Percentiles rank a stretch among this genome's conserved stretches.
Conservation (phyloP, 2,797 vertebrate genomes). For the Gymnocypris eckloni region DNA sequence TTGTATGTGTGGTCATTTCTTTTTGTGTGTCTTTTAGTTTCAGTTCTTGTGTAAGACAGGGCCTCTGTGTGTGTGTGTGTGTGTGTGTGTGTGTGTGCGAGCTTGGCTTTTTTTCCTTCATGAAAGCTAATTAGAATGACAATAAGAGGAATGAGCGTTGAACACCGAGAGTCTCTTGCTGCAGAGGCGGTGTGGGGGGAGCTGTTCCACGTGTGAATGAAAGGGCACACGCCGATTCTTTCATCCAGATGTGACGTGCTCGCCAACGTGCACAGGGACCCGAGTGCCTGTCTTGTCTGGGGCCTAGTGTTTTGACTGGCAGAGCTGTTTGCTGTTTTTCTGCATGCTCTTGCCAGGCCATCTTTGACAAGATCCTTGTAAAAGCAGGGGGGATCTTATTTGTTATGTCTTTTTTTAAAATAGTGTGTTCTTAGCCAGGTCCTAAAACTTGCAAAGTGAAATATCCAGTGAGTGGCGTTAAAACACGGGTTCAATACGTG, state of each 20-base stretch:
- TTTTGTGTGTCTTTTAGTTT: slow-evolving; percentile 13
- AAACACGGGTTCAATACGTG: neutral
- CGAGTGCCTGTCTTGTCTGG: slow-evolving; percentile 64
- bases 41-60: slow-evolving; percentile 13
- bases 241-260: slow-evolving; percentile 80
- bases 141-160: slow-evolving; percentile 77
- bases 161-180: slow-evolving; percentile 72
- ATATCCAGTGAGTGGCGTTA: neutral
- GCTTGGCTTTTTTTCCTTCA: slow-evolving; percentile 52
- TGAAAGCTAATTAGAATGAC: slow-evolving; percentile 82
- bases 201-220: slow-evolving; percentile 70
- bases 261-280: slow-evolving; percentile 65
- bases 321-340: slow-evolving; percentile 59
- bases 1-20: neutral
- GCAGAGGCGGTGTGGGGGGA: slow-evolving; percentile 67
- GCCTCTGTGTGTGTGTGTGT: slow-evolving; percentile 25
- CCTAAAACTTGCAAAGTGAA: neutral
- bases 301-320: slow-evolving; percentile 66
- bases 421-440: neutral
- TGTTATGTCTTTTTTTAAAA: slow-evolving; percentile 22
- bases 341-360: slow-evolving; percentile 58
- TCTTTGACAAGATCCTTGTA: slow-evolving; percentile 63
- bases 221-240: slow-evolving; percentile 77
- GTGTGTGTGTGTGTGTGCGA: slow-evolving; percentile 31
- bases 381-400: slow-evolving; percentile 43